These are phyloP conservation scores for Bombus pyrosoma DNA, from an alignment of 1,140 invertebrate species.

Conservation along the genomic window DNA sequence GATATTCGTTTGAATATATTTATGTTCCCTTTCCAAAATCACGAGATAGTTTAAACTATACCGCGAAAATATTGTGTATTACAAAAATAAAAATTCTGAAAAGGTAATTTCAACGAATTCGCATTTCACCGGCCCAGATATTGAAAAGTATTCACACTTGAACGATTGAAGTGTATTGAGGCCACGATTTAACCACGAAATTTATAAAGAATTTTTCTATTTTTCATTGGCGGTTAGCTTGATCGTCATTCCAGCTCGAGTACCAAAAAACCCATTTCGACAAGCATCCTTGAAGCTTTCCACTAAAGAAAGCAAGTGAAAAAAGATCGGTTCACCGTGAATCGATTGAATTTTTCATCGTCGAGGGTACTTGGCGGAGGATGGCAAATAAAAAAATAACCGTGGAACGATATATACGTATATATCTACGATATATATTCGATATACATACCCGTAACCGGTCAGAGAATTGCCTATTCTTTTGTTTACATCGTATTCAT, in stretches of 20 bases:
- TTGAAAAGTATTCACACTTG: not conserved
- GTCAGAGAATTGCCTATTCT: not conserved
- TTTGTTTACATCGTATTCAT: not conserved
- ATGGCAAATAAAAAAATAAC: slow-evolving; percentile 5
- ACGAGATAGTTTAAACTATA: not conserved
- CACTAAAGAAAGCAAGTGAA: slow-evolving; percentile 3
- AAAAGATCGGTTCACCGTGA: not conserved
- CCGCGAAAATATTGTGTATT: not conserved
- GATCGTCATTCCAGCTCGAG: slow-evolving; percentile 1
- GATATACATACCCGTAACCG: not conserved
- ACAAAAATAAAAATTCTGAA: not conserved
- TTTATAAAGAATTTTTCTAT: not conserved
- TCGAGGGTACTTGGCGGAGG: not conserved
- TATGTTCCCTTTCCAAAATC: not conserved
- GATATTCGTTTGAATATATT: not conserved
- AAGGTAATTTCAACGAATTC: not conserved
- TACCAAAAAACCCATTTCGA: slow-evolving; percentile 21
- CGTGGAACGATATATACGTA: no score
- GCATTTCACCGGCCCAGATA: not conserved
- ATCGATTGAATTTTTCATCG: slow-evolving; percentile 17
- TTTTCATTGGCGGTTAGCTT: slow-evolving; percentile 8
- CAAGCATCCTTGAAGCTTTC: slow-evolving; percentile 26
- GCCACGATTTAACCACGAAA: not conserved
- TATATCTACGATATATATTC: not conserved
- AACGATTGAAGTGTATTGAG: not conserved